Evolutionary conservation across 1,140 invertebrate species (phyloP).

Genomic region (Drosophila nasuta): DNA sequence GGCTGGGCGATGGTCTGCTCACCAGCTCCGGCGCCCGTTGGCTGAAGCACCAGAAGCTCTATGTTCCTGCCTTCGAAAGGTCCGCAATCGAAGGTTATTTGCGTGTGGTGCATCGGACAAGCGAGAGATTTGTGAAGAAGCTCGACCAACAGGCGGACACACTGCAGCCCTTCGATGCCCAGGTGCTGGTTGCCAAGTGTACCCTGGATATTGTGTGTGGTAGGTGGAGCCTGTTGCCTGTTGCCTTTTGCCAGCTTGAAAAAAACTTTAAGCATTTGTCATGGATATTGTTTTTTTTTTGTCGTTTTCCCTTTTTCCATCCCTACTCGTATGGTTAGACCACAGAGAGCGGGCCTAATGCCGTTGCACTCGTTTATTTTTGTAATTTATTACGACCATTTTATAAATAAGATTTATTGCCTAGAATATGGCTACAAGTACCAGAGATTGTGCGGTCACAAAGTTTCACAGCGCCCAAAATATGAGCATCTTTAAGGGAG

Average conservation of each 20-base stretch:
- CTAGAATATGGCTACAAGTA: slow-evolving; percentile 73
- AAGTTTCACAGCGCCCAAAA: slow-evolving; percentile 45
- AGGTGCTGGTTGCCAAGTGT: slow-evolving; percentile 88
- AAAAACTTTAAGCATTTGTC: slow-evolving; percentile 76
- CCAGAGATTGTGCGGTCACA: slow-evolving; percentile 57
- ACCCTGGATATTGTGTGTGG: slow-evolving; percentile 89
- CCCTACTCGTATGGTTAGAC: slow-evolving; percentile 6
- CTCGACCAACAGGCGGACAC: slow-evolving; percentile 53
- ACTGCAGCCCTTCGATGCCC: slow-evolving; percentile 70
- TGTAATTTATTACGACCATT: slow-evolving; percentile 76
- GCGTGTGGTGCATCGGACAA: slow-evolving; percentile 67
- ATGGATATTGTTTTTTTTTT: slow-evolving; percentile 42
- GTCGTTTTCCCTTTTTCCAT: slow-evolving; percentile 14
- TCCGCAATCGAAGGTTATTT: slow-evolving; percentile 77
- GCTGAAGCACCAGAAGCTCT: slow-evolving; percentile 82
- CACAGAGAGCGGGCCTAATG: slow-evolving; percentile 2
- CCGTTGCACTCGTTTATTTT: slow-evolving; percentile 59
- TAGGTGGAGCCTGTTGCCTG: slow-evolving; percentile 30
- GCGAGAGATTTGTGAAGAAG: slow-evolving; percentile 66
- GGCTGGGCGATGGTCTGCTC: slow-evolving; percentile 78
- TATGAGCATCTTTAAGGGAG: background rate
- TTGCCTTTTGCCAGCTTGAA: background rate
- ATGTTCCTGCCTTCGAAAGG: slow-evolving; percentile 81
- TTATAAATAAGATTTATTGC: slow-evolving; percentile 76
- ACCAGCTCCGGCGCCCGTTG: slow-evolving; percentile 81